A percentile compares a stretch with the other conserved stretches of the same genome.
Conservation (phyloP, 64 coral and sea anemone species). For the Montipora foliosa region DNA sequence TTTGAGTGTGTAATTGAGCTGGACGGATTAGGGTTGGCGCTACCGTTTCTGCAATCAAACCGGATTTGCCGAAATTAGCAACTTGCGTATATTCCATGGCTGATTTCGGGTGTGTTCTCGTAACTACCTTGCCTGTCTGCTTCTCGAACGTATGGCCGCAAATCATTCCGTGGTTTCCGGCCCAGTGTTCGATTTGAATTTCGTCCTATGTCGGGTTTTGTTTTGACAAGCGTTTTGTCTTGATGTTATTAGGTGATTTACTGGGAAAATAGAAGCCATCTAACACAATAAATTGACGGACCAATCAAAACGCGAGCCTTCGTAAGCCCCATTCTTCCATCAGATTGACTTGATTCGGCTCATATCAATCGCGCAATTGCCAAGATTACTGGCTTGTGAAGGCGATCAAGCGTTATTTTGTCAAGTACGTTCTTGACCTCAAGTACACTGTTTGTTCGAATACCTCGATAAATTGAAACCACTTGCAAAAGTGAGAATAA, state of each 20-base stretch:
- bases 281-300: constrained; percentile 56
- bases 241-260: constrained; percentile 85
- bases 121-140: constrained; percentile 41
- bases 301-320: constrained; percentile 74
- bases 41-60: constrained; percentile 31
- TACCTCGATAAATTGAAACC: not conserved
- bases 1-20: constrained; percentile 73
- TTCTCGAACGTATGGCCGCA: constrained; percentile 40
- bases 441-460: constrained; percentile 53
- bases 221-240: constrained; percentile 91
- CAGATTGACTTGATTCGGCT: constrained; percentile 69
- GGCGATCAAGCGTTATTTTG: constrained; percentile 43
- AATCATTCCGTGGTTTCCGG: constrained; percentile 89
- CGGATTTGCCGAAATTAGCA: constrained; percentile 27
- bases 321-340: constrained; percentile 79
- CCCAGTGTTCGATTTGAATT: constrained; percentile 76
- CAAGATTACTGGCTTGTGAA: constrained; percentile 79
- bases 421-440: constrained; percentile 64
- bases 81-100: not conserved
- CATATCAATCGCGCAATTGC: constrained; percentile 83
- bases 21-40: not conserved
- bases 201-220: constrained; percentile 74
- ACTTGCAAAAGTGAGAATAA: constrained; percentile 54
- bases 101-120: constrained; percentile 47
- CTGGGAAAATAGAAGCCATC: constrained; percentile 80